Conservation (phyloP, 2,888 invertebrate genomes). For the Neria commutata region DNA sequence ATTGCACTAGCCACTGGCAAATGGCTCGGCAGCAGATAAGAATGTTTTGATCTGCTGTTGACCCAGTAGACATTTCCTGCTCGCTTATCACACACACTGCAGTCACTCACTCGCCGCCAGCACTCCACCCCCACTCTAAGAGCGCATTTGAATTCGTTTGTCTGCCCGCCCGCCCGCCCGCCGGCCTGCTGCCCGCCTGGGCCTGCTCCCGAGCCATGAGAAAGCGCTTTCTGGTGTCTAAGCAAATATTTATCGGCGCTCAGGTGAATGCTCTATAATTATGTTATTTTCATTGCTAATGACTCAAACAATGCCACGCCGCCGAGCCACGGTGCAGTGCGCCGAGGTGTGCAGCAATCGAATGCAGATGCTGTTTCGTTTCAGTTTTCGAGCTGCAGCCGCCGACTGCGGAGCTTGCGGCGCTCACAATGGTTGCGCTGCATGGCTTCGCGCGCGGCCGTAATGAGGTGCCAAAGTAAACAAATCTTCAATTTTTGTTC, state of each 20-base stretch:
- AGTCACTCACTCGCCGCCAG: neutral
- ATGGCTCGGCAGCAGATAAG: too few relatives aligned
- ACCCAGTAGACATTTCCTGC: neutral
- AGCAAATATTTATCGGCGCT: conserved; percentile 4
- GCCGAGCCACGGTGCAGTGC: too few relatives aligned
- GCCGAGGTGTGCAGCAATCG: conserved; percentile 36
- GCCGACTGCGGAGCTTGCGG: conserved; percentile 6
- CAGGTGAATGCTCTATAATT: conserved; percentile 47
- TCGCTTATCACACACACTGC: neutral
- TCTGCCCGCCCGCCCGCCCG: too few relatives aligned
- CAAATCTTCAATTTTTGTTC: conserved; percentile 21
- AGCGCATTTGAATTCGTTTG: too few relatives aligned
- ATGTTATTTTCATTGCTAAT: conserved; percentile 49
- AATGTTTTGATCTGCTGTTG: neutral
- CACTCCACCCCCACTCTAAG: too few relatives aligned
- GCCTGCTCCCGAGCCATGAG: conserved; percentile 18
- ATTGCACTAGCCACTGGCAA: too few relatives aligned
- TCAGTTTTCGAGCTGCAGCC: neutral
- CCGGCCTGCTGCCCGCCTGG: too few relatives aligned
- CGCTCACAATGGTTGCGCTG: conserved; percentile 35
- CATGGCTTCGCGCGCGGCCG: conserved; percentile 41
- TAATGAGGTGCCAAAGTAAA: conserved; percentile 53
- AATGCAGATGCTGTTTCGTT: conserved; percentile 45
- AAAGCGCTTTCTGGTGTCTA: neutral
- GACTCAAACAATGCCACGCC: conserved; percentile 46